Base-by-base conservation (phyloP, 2,888 invertebrate genomes). In the Trilocha varians region DNA sequence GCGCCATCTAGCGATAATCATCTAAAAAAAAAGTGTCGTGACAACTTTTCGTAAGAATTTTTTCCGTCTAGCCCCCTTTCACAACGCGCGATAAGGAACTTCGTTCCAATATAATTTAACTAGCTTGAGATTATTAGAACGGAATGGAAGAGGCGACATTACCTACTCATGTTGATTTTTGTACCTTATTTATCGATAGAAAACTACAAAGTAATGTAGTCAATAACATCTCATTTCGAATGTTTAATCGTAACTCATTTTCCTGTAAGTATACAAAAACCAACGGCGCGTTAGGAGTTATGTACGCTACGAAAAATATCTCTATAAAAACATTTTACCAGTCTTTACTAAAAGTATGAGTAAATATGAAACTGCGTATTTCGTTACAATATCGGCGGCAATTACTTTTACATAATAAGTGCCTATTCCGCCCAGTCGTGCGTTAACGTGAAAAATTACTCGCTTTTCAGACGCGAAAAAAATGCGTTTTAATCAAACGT, bases 401-500 rank as follows among this genome's bases (percentile, higher is more conserved):
- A 38, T 40, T 48, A 42, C 43, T 41, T 46, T 50, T 34, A 53
- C 55, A 58, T 60, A 59, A 57, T 55, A 62, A 58, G 54, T 49
- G 48, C 55, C 57, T 60, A 57, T 53, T 57, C 46, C 56, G 52
- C 47, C 50, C 58, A 59, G 47, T 50, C 59, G 55, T 56, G 56
- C 58, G 57, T 59, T 57, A 68, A 67, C 54, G 61, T 62, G 66
- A 67, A 68, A 68, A 66, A 65, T 64, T 63, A 65, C 66, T 60
- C 49, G 55, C 50, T 55, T 58, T 61, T 55, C 53, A 60, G 50
- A 45, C 37, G 45, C 47, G 48, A 45, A 50, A 57, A 63, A 63
- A 64, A 59, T 61, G 53, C 53, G 52, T 70, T 76, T 77, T 74
- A 74, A 77, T 77, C 68, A 75, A 71, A 68, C 67, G 69, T 68